phyloP scores from a whole-genome alignment of 1,140 invertebrate genomes.

The Augochlora pura region DNA sequence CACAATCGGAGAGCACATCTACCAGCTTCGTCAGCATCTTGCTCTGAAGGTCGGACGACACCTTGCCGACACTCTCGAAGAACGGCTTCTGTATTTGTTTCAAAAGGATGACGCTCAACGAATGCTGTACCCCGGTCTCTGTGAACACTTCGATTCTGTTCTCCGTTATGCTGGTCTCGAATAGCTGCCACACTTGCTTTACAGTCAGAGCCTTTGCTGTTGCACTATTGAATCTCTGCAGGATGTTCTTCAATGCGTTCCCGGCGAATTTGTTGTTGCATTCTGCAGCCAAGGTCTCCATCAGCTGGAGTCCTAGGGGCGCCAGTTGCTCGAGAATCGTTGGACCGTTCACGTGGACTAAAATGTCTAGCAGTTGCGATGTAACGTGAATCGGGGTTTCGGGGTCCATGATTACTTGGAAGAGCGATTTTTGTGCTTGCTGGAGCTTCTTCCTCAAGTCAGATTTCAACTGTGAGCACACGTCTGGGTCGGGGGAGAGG shows the following conservation, averaged over 20 bases:
- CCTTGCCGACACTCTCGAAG: constrained; percentile 58
- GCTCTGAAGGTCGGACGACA: constrained; percentile 62
- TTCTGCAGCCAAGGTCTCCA: constrained; percentile 42
- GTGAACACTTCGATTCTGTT: constrained; percentile 52
- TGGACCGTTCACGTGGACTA: constrained; percentile 81
- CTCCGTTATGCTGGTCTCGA: constrained; percentile 65
- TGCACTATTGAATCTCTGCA: constrained; percentile 72
- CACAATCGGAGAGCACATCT: constrained; percentile 74
- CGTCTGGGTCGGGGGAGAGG: constrained; percentile 79
- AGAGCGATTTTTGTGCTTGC: constrained; percentile 64
- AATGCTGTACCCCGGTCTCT: constrained; percentile 37
- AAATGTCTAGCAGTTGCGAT: constrained; percentile 76
- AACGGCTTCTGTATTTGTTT: constrained; percentile 83
- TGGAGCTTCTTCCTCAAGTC: constrained; percentile 67
- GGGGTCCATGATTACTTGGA: constrained; percentile 60
- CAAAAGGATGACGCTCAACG: constrained; percentile 70
- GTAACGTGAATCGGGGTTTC: constrained; percentile 76
- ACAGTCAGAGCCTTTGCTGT: constrained; percentile 73
- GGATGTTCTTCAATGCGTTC: constrained; percentile 69
- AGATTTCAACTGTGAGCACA: constrained; percentile 68
- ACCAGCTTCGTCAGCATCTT: constrained; percentile 73
- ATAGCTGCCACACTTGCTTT: constrained; percentile 72
- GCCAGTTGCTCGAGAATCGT: constrained; percentile 76
- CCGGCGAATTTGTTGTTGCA: constrained; percentile 61
- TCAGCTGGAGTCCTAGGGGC: constrained; percentile 64